Evolutionary conservation across 1,140 invertebrate genomes (phyloP), one percentile per base, ranked within the genome.

Genomic region (Bombus vancouverensis): DNA sequence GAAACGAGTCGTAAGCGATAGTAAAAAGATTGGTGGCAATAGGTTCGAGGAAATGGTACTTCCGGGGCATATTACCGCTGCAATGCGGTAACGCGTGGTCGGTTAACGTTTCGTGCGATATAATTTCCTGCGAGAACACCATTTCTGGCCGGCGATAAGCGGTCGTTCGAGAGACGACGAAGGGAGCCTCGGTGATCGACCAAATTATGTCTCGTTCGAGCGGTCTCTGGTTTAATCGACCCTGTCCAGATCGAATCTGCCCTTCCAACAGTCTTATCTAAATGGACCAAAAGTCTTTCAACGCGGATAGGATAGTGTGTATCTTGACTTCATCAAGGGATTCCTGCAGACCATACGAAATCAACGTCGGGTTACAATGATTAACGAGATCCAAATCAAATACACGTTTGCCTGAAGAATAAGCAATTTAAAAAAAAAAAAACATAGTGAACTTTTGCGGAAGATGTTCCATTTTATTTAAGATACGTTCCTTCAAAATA

Each of bases 71-170:
- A 81, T 85, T 85, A 85, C 62, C 44, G 59, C 47, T 57, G 70
- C 83, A 72, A 47, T 57, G 28, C 42, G 68, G 39, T 66, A 44
- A 75, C 79, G 57, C 77, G 76, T 84, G 32, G 53, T 62, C 83
- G 68, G 28, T 62, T 62, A 53, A 53, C 47, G 25, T 72, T 72
- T 72, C n/a, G 10, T 12, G 37, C 70, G 70, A 81, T 34, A 85
- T 75, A 85, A 85, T 85, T 81, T 85, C 84, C 84, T 85, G 84
- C 22, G 44, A 59, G 59, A 62, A 53, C 68, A 70, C 22, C 39
- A 34, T 71, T 59, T 28, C 34, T 62, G 37, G 22, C 25, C 12
- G 15, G 5, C 70, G 77, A 74, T 73, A 66, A 73, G 59, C 59
- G 44, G 65, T n/a, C 32, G 57, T 65, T 42, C 74, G 44, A 18